Percentiles rank a stretch among this genome's conserved stretches.
Conservation (phyloP, 2,113 vertebrate genomes). For the Anhinga anhinga region DNA sequence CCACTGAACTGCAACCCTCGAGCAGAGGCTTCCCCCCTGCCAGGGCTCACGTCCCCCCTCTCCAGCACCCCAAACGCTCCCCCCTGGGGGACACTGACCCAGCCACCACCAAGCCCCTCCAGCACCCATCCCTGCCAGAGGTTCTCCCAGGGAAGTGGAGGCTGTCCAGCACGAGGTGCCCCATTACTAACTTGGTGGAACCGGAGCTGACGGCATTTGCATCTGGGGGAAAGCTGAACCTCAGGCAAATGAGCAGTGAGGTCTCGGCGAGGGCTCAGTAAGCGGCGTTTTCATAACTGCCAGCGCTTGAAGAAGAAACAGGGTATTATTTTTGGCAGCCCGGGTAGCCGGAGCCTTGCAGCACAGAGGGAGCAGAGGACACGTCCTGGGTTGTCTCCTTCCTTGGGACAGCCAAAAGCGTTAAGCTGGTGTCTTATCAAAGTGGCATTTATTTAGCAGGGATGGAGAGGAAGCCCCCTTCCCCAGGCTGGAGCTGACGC, state of each 20-base stretch:
- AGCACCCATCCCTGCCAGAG: not conserved
- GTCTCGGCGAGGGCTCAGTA: fast-evolving
- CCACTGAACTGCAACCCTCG: not conserved
- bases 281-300: not conserved
- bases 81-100: not conserved
- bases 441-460: not conserved
- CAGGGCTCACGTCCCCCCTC: fast-evolving
- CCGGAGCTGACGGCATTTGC: slow-evolving; percentile 25
- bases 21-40: not conserved
- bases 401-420: not conserved
- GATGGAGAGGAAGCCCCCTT: not conserved
- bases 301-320: not conserved
- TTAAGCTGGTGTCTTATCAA: not conserved
- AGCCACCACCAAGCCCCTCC: not conserved
- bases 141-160: fast-evolving
- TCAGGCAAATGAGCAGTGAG: slow-evolving; percentile 35
- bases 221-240: slow-evolving; percentile 42
- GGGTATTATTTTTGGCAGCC: not conserved
- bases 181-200: not conserved
- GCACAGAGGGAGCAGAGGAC: not conserved
- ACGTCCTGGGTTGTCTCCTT: not conserved
- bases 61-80: not conserved
- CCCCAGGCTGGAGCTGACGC: not conserved
- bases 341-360: not conserved
- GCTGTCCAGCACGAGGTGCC: not conserved